Evolutionary conservation across 2,113 vertebrate species (phyloP).

Genomic region (Pluvialis apricaria): DNA sequence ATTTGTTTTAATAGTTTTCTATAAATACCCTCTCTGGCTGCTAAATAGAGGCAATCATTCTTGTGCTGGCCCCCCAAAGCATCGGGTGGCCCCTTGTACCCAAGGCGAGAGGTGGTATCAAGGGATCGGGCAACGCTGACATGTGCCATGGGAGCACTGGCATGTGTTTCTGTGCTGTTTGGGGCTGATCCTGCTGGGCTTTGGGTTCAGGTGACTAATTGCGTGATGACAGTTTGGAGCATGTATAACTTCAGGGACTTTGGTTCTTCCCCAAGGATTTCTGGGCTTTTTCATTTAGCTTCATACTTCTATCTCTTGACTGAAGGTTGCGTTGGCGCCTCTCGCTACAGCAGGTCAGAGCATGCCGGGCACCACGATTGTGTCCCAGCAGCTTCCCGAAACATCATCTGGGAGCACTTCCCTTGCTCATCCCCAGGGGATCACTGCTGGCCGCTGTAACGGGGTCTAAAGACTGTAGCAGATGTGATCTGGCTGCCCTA

Average conservation of each 20-base stretch:
- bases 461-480: neutral
- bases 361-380: accelerated
- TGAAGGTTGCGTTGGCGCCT: neutral
- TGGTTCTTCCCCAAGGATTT: neutral
- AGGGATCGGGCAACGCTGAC: neutral
- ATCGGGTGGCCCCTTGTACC: neutral
- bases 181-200: neutral
- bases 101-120: accelerated
- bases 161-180: accelerated
- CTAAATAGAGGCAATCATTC: neutral
- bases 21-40: neutral
- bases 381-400: neutral
- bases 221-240: neutral
- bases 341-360: neutral
- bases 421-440: neutral
- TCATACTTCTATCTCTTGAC: neutral
- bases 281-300: neutral
- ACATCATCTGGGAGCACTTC: neutral
- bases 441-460: accelerated
- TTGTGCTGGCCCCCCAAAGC: neutral
- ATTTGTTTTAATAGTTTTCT: slow-evolving; percentile 25
- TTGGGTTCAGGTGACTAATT: neutral
- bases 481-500: neutral
- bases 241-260: neutral
- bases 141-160: accelerated